phyloP scores from a whole-genome alignment of 2,888 invertebrate genomes.

The Cerceris rybyensis region DNA sequence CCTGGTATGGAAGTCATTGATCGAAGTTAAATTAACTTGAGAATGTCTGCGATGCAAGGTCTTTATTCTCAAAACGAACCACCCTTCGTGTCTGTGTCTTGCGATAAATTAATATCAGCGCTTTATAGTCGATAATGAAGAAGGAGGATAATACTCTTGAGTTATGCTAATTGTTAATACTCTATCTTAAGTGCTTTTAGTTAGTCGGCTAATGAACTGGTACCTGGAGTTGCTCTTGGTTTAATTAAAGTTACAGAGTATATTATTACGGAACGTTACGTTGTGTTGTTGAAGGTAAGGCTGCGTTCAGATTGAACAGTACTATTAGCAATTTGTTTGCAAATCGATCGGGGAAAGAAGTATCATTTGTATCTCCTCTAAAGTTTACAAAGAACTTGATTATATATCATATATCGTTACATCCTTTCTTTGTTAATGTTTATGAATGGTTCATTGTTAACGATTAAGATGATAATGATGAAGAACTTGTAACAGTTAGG shows the following conservation, averaged over 20 bases:
- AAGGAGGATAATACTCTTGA: not conserved
- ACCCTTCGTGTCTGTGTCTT: not conserved
- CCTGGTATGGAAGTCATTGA: conserved; percentile 42
- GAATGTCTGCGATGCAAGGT: not conserved
- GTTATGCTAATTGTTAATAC: not conserved
- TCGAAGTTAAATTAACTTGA: conserved; percentile 11
- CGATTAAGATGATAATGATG: too few species aligned
- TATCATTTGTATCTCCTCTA: too few species aligned
- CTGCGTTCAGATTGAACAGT: not conserved
- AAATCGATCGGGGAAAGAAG: too few species aligned
- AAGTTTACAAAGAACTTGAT: too few species aligned
- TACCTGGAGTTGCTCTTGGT: conserved; percentile 3
- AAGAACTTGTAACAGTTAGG: too few species aligned
- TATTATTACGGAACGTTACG: not conserved
- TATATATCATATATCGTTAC: too few species aligned
- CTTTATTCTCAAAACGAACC: not conserved
- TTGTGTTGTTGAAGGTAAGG: not conserved
- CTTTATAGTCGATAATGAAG: not conserved
- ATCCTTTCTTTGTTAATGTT: too few species aligned
- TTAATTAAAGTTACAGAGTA: conserved; percentile 18
- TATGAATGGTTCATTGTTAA: too few species aligned
- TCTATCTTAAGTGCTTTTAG: conserved; percentile 1
- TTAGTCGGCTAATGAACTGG: conserved; percentile 22
- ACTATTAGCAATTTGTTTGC: too few species aligned
- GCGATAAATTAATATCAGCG: not conserved